Evolutionary conservation across 1,140 invertebrate genomes (phyloP), one percentile per base, ranked within the genome.

Genomic region (Bilobella aurantiaca): DNA sequence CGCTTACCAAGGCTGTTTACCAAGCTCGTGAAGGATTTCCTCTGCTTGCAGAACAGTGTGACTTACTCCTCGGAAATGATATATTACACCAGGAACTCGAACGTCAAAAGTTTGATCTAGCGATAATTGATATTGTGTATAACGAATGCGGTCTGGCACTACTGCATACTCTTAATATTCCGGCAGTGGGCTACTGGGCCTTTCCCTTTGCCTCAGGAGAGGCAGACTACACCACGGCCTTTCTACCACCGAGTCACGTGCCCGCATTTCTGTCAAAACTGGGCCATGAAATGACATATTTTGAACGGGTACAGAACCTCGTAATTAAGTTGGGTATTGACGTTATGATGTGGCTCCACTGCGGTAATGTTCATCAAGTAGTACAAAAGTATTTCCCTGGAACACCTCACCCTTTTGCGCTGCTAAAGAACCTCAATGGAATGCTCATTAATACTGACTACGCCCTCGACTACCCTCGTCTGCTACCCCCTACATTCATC

Each of bases 381-480:
- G 70, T 76, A 12, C 71, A 73, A 61, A 70, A 68, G 47, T 64
- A 74, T 53, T 53, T 74, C n/a, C 74, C 74, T 18, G 69, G 60
- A 1, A 62, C 73, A 2, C 73, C 75, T 0, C 63, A 73, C 64
- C 75, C 75, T 0, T 70, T 64, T 25, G 62, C 71, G 31, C 65
- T 76, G 25, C 42, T 76, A 18, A 70, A 67, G 12, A 69, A 76
- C 53, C 57, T 75, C 23, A 74, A 75, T 29, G 75, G 75, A 12
- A 73, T 75, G 71, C 67, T 76, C 12, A 74, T 75, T 34, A 76
- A 76, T 47, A 73, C 75, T 0, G 75, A 76, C 60, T 73, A 74
- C 2, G 69, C 73, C 1, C 57, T 76, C 27, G 75, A 76, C 63
- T 75, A 75, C 57, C 75, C 75, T 0, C 58, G 75, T 30, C 71